Evolutionary conservation across 1,140 invertebrate genomes (phyloP).

Genomic region (Cherax quadricarinatus): DNA sequence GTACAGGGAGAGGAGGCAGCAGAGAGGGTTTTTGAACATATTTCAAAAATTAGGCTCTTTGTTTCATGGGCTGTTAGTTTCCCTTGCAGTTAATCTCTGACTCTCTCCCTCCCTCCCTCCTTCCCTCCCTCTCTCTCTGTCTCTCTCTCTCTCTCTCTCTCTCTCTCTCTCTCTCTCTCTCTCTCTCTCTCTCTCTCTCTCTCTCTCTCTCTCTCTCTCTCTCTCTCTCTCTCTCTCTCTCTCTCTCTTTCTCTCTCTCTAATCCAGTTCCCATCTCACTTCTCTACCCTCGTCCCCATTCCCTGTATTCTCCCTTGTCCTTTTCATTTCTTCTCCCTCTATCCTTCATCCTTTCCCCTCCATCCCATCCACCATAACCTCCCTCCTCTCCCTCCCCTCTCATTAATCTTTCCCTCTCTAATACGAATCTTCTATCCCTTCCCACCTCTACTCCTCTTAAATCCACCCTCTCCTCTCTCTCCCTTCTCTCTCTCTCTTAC

Average conservation of each 20-base stretch:
- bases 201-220: not conserved
- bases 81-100: not conserved
- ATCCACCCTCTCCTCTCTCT: not conserved
- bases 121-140: conserved; percentile 10
- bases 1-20: no score
- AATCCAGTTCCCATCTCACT: not conserved
- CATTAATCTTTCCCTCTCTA: not conserved
- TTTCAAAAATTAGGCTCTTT: no score
- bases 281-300: not conserved
- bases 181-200: not conserved
- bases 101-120: not conserved
- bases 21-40: no score
- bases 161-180: not conserved
- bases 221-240: not conserved
- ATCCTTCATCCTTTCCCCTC: no score
- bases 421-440: not conserved
- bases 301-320: no score
- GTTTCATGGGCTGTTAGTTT: no score
- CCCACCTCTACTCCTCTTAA: not conserved
- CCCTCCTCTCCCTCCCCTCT: no score
- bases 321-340: no score
- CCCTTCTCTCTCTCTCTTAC: not conserved
- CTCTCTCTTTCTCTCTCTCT: not conserved
- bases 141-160: not conserved
- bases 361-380: not conserved